Evolutionary conservation across 2,113 vertebrate genomes (phyloP).

Genomic region (Passer montanus): DNA sequence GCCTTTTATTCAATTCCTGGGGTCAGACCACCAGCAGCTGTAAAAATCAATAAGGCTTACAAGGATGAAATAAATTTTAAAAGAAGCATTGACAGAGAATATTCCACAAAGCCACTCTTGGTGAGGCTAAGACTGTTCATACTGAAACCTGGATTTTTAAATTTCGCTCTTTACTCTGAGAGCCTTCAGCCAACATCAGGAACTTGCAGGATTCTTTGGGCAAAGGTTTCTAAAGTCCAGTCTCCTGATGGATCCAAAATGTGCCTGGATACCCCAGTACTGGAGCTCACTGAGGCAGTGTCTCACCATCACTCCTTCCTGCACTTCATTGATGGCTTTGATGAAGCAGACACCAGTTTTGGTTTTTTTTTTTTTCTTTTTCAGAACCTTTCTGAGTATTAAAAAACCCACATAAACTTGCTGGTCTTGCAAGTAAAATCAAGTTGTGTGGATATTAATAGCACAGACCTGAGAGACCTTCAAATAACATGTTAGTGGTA

Average conservation of each 20-base stretch:
- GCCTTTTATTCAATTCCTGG: conserved; percentile 1
- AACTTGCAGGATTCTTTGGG: neutral
- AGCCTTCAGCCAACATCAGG: neutral
- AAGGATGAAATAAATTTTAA: conserved; percentile 39
- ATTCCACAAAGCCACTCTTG: neutral
- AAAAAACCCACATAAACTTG: neutral
- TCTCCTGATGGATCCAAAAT: neutral
- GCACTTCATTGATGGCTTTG: accelerated
- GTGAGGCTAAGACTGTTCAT: neutral
- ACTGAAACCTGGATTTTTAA: neutral
- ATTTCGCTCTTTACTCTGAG: neutral
- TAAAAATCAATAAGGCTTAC: conserved; percentile 37
- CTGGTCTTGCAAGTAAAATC: neutral
- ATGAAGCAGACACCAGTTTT: neutral
- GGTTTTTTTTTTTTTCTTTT: neutral
- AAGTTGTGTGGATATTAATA: neutral
- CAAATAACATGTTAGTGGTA: neutral
- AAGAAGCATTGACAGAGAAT: neutral
- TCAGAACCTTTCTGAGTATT: neutral
- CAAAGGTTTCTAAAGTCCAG: neutral
- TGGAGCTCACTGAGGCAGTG: neutral
- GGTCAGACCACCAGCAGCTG: conserved; percentile 20
- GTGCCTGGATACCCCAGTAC: neutral
- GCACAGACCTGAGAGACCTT: neutral
- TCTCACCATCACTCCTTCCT: neutral